Base-by-base conservation (phyloP, 2,113 vertebrate species). In the Sclerurus mexicanus region DNA sequence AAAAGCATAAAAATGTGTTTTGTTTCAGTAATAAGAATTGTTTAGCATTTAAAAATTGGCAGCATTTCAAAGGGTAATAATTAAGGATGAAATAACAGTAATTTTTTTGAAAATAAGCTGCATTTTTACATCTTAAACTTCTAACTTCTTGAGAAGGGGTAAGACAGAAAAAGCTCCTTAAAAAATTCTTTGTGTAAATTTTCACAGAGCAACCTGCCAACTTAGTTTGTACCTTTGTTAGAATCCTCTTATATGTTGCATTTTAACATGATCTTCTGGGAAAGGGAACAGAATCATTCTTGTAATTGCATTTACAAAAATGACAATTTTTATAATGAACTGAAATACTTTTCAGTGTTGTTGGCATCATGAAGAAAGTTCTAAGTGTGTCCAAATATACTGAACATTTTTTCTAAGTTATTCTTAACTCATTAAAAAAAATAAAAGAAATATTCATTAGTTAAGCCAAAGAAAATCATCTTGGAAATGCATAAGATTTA, bases 31-130 rank as follows among this genome's bases (percentile, higher is more conserved):
- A 42, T 30, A 63, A 35, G 9, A 77, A 59, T 22, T 19, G 0
- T 8, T 86, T 46, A 60, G 14, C 40, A 9, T 44, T 77, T 76
- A 21, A 76, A 47, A 37, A 52, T 10, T 49, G 0, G 21, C 56
- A 76, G 2, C 1, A 52, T 44, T 72, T 53, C 27, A 40, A 58
- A 55, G 1, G 9, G 3, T 52, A 44, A 14, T 39, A 60, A 47
- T 31, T 52, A 35, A 40, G 14, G 6, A 44, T 58, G 2, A 74
- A 91, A 40, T 33, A 33, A 18, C 7, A 79, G 3, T 24, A 6
- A 1, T 22, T 39, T 47, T 62, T 69, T 39, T 21, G 0, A 10
- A 69, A 76, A 62, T n/a, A 0, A 46, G 1, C 1, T 84, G 20
- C 58, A 27, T 46, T 86, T 76, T 68, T 52, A 53, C 4, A 1